Percentiles rank a stretch among this genome's conserved stretches.
These are phyloP conservation scores for Ahaetulla prasina DNA, from an alignment of 2,113 vertebrate genomes.

Conservation along the genomic window DNA sequence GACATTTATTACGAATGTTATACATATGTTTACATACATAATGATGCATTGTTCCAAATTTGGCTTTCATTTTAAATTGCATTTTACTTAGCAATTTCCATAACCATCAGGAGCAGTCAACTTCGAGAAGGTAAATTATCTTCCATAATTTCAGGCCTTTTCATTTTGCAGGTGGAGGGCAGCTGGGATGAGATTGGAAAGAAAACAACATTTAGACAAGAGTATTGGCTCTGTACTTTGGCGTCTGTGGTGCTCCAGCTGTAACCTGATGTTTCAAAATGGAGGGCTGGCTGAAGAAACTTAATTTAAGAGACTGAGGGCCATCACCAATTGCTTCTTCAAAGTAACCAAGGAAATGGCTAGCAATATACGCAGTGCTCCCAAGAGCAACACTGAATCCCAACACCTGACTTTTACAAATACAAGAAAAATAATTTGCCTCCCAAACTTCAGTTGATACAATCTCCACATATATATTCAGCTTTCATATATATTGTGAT, in stretches of 20 bases:
- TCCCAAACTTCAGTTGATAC: slow-evolving; percentile 4
- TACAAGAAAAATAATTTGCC: background rate
- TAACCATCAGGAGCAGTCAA: background rate
- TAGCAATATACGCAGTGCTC: background rate
- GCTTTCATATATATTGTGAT: background rate
- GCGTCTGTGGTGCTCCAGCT: background rate
- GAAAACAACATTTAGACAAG: background rate
- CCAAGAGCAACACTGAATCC: background rate
- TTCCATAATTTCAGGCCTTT: background rate
- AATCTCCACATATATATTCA: background rate
- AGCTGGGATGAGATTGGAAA: background rate
- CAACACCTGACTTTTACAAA: background rate
- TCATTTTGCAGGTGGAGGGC: background rate
- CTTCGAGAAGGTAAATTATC: background rate
- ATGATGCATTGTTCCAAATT: background rate
- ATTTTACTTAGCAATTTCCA: background rate
- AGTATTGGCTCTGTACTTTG: background rate
- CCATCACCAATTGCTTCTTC: slow-evolving; percentile 13
- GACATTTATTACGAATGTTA: background rate
- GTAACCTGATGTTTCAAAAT: background rate
- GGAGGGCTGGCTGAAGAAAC: background rate
- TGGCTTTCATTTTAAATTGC: slow-evolving; percentile 4
- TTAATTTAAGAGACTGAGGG: slow-evolving; percentile 1
- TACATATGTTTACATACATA: background rate
- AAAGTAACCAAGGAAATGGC: background rate